Evolutionary conservation across 1,140 invertebrate species (phyloP).

Genomic region (Zaprionus lachaisei): DNA sequence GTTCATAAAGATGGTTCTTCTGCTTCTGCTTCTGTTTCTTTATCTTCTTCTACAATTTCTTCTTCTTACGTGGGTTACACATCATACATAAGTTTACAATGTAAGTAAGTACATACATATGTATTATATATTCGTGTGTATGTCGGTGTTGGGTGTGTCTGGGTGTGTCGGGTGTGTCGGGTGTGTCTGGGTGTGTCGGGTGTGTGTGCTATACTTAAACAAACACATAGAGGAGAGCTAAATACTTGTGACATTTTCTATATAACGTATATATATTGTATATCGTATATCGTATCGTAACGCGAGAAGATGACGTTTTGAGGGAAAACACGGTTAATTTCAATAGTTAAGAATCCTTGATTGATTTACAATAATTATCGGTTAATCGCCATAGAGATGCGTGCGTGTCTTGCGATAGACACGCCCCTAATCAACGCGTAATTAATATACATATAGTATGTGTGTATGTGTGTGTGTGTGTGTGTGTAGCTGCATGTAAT

Average conservation of each 20-base stretch:
- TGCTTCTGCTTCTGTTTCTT: neutral
- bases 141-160: slow-evolving; percentile 5
- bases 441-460: slow-evolving; percentile 11
- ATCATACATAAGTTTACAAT: slow-evolving; percentile 7
- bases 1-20: slow-evolving; percentile 15
- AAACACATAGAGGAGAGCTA: slow-evolving; percentile 48
- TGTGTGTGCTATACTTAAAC: slow-evolving; percentile 36
- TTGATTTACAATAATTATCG: slow-evolving; percentile 22
- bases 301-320: slow-evolving; percentile 41
- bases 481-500: slow-evolving; percentile 9
- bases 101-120: slow-evolving; percentile 18
- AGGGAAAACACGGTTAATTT: slow-evolving; percentile 37
- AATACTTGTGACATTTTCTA: slow-evolving; percentile 38
- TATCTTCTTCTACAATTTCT: neutral
- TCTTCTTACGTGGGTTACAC: slow-evolving; percentile 8
- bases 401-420: neutral
- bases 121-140: slow-evolving; percentile 20
- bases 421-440: neutral
- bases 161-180: slow-evolving; percentile 18
- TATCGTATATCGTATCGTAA: slow-evolving; percentile 31
- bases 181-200: slow-evolving; percentile 15
- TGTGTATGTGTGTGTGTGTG: neutral
- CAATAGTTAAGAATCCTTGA: slow-evolving; percentile 21
- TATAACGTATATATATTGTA: slow-evolving; percentile 19
- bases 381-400: neutral